A percentile compares a stretch with the other conserved stretches of the same genome.
These are phyloP conservation scores for Acrobasis suavella DNA, from an alignment of 2,888 invertebrate genomes.

Conservation along the genomic window DNA sequence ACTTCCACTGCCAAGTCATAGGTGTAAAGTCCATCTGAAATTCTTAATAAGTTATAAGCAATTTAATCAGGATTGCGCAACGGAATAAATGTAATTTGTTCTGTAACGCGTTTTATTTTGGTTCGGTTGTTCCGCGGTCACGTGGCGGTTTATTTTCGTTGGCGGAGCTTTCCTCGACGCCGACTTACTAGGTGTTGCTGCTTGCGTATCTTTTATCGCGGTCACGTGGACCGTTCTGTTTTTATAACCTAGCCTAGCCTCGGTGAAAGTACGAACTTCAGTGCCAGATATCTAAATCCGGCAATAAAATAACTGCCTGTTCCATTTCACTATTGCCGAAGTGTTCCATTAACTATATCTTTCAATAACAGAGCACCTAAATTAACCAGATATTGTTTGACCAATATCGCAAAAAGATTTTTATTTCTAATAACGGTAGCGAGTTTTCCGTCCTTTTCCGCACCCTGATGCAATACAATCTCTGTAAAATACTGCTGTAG, in stretches of 20 bases:
- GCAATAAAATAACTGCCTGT: no score
- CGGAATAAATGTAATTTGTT: constrained; percentile 44
- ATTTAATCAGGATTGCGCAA: constrained; percentile 40
- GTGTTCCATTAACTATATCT: no score
- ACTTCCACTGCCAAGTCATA: constrained; percentile 44
- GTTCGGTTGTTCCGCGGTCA: constrained; percentile 56
- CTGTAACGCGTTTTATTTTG: constrained; percentile 53
- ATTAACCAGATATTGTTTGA: no score
- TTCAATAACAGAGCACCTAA: no score
- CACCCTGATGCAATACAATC: constrained; percentile 1
- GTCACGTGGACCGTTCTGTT: constrained; percentile 16
- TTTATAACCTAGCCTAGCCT: not conserved
- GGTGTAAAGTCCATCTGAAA: constrained; percentile 42
- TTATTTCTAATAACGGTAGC: no score
- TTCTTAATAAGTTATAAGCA: constrained; percentile 38
- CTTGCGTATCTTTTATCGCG: constrained; percentile 19
- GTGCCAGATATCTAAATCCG: not conserved
- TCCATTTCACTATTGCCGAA: no score
- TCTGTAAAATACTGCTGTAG: constrained; percentile 3
- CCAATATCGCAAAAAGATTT: no score
- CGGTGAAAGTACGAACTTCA: not conserved
- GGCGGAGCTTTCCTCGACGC: constrained; percentile 40
- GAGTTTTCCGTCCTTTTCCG: not conserved
- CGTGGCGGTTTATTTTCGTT: constrained; percentile 66
- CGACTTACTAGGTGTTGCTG: constrained; percentile 9